Base-by-base conservation (phyloP, 2,797 vertebrate genomes). In the Sternarchorhynchus goeldii region DNA sequence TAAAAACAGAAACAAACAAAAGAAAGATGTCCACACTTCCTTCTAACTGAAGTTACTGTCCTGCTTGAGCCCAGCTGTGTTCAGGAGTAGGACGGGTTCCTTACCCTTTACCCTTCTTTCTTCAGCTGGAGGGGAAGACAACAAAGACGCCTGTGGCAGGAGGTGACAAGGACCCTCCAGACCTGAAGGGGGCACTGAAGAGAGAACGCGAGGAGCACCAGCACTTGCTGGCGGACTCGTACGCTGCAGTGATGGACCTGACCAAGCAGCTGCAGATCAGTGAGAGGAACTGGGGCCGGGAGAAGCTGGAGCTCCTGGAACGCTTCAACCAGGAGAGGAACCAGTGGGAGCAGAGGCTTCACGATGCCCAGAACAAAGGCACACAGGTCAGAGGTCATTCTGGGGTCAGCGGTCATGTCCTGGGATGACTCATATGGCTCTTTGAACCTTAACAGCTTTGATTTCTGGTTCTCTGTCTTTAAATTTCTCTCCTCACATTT, bases 221-320 rank as follows among this genome's bases (percentile, higher is more conserved):
- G 83, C 96, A 97, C 78, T 95, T 99, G 76, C 92, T 99, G 72
- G 97, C 97, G 0, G 97, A 99, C 85, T 99, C 97, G 10, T 99
- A 99, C 36, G 94, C 95, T 0, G 97, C 96, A 0, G 96, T 99
- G 86, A 98, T 99, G 97, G 97, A 98, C 88, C 92, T 98, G 57
- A 99, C 97, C 0, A 96, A 97, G 87, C 96, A 98, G 92, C 92
- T 98, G 75, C 97, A 98, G 92, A 94, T 97, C 77, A 95, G 93
- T 0, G 96, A 99, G 92, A 95, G 94, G 88, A 98, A 97, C 94
- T 98, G 97, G 97, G 93, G 94, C 87, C 94, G 96, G 73, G 97
- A 99, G 90, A 98, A 97, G 87, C 89, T 97, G 87, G 96, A 98
- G 88, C 93, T 99, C 85, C 88, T 98, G 86, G 94, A 95, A 77